phyloP scores from a whole-genome alignment of 1,140 invertebrate species.

The Trichomalopsis sarcophagae region DNA sequence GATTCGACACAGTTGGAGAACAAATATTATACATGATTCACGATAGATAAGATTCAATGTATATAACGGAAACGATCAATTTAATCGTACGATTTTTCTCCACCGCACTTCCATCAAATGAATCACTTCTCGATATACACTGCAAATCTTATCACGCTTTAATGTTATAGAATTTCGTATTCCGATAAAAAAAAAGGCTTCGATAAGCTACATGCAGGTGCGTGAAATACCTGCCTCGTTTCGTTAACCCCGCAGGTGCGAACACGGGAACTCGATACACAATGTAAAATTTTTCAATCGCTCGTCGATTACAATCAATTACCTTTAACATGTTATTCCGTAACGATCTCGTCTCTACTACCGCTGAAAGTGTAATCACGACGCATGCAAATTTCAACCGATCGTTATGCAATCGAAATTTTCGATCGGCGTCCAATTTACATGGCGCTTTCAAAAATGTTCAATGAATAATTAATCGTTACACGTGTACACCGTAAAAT shows the following conservation, averaged over 20 bases:
- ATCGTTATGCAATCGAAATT: not conserved
- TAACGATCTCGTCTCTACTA: not conserved
- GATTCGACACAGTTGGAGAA: not conserved
- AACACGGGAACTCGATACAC: not conserved
- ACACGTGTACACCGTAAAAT: not conserved
- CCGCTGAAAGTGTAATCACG: not conserved
- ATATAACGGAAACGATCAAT: not conserved
- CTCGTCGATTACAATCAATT: not conserved
- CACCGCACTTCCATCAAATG: not conserved
- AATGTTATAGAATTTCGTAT: not conserved
- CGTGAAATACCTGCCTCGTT: too few species aligned
- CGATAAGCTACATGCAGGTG: not conserved
- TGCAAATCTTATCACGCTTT: not conserved
- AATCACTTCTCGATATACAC: not conserved
- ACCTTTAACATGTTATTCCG: not conserved
- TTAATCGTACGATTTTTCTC: slow-evolving; percentile 14
- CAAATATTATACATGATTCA: slow-evolving; percentile 7
- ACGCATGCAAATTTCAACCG: too few species aligned
- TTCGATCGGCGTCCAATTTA: not conserved
- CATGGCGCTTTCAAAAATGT: not conserved
- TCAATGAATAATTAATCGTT: not conserved
- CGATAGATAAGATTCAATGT: not conserved
- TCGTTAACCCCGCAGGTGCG: not conserved
- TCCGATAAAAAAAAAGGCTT: not conserved
- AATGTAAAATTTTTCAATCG: not conserved